Evolutionary conservation across 1,140 invertebrate genomes (phyloP), one percentile per base, ranked within the genome.

Genomic region (Gonioctena quinquepunctata): DNA sequence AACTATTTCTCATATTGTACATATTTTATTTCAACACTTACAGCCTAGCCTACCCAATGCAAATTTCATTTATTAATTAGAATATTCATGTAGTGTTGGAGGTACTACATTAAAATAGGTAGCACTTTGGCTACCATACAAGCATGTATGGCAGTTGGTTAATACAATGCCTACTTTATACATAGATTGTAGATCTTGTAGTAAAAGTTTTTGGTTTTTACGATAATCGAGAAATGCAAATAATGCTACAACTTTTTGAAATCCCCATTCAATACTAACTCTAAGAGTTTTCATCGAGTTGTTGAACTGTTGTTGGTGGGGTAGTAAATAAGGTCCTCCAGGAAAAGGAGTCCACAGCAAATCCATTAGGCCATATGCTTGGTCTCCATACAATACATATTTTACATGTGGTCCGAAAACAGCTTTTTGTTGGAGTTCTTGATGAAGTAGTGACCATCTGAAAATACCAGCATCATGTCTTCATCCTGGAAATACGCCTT

Each of bases 401-500:
- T n/a, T 42, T 13, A 13, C 13, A n/a, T 42, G 11, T 42, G 2
- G 11, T 3, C 33, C 33, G 3, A n/a, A 42, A 1, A 42, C 33
- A 8, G n/a, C 7, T 42, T 42, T n/a, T n/a, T 42, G 11, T 42
- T 42, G 11, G 11, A 76, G 49, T 62, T 72, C 19, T 16, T 62
- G n/a, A 64, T 72, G 74, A n/a, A n/a, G n/a, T n/a, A n/a, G n/a
- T n/a, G n/a, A n/a, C n/a, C n/a, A n/a, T n/a, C n/a, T n/a, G 19
- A 76, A 68, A n/a, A 76, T 75, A 8, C 68, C 70, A 8, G 70
- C 70, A 66, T 76, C 70, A 73, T 76, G 68, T 16, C 73, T 54
- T 56, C 70, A 57, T 5, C 65, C 72, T 19, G 49, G 28, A 72
- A 52, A 69, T 28, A 61, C 42, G 1, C 69, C 71, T 59, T 63